Percentiles rank a stretch among this genome's conserved stretches.
Conservation (phyloP, 2,113 vertebrate genomes). For the Hirundichthys speculiger region DNA sequence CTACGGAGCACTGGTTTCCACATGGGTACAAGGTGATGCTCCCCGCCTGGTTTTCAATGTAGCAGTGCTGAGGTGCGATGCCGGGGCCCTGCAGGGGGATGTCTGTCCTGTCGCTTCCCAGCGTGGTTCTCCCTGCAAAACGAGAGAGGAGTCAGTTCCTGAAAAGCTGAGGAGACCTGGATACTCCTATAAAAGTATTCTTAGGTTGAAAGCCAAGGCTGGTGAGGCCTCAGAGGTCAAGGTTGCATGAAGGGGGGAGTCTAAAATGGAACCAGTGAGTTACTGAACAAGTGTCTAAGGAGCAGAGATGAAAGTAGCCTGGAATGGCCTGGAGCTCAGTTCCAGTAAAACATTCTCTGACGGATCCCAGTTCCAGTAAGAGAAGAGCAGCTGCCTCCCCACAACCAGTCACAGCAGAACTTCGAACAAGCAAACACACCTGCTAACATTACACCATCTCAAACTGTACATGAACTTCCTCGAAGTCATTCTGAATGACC, state of each 20-base stretch:
- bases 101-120: slow-evolving; percentile 87
- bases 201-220: slow-evolving; percentile 45
- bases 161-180: slow-evolving; percentile 11
- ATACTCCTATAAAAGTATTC: slow-evolving; percentile 49
- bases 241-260: slow-evolving; percentile 11
- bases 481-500: no score
- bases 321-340: no score
- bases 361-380: no score
- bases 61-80: slow-evolving; percentile 88
- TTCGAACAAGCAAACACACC: no score
- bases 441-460: no score
- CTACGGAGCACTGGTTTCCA: slow-evolving; percentile 87
- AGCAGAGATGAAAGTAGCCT: slow-evolving; percentile 42
- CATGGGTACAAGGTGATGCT: slow-evolving; percentile 90
- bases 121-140: slow-evolving; percentile 87
- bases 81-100: slow-evolving; percentile 88
- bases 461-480: no score
- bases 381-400: no score
- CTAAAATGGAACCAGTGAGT: slow-evolving; percentile 19
- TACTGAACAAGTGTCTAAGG: slow-evolving; percentile 14
- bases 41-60: slow-evolving; percentile 88
- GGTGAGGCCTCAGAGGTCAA: slow-evolving; percentile 29
- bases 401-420: no score
- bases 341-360: no score
- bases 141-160: slow-evolving; percentile 42